Evolutionary conservation across 2,797 vertebrate genomes (phyloP), one percentile per base, ranked within the genome.

Genomic region (Clarias pachynema): DNA sequence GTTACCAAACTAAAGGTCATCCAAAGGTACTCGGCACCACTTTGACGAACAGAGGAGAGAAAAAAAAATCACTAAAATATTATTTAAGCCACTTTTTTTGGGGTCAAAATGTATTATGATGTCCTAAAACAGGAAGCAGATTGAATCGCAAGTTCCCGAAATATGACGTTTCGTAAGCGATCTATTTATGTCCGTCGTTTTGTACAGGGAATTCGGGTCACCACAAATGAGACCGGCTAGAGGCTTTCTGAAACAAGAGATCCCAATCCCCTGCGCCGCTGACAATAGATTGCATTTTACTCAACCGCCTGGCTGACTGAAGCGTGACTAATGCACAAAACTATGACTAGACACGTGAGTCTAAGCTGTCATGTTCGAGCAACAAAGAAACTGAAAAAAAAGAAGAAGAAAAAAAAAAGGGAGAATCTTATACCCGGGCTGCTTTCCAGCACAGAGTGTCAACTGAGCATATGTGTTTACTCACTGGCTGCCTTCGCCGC

Each of bases 401-500:
- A 26, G 9, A 75, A 57, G 18, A 40, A 70, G 18, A 24, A 6
- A 5, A 59, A 24, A 29, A 15, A 44, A 2, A 1, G 8, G 2
- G 9, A 31, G 69, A 62, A 73, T 73, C 56, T n/a, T 70, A 49
- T 15, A 81, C 18, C 37, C 72, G 78, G 79, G 84, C 56, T 59
- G 53, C 68, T 68, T 63, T 70, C 82, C 79, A 81, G 70, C 8
- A 20, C 44, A 8, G 29, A 69, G 81, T 77, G 86, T 85, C 75
- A 70, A 69, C 29, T 69, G 63, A 87, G 44, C 88, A 84, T 86
- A 79, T 82, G 82, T 75, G 86, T 87, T 89, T 89, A 84, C 78
- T 79, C 79, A 59, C 65, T 10, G 78, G 78, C 83, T 40, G 81
- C 77, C 75, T 37, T 44, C 78, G 57, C 81, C 59, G 86, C 84